Base-by-base conservation (phyloP, 2,888 invertebrate species). In the Ecliptopera silaceata region DNA sequence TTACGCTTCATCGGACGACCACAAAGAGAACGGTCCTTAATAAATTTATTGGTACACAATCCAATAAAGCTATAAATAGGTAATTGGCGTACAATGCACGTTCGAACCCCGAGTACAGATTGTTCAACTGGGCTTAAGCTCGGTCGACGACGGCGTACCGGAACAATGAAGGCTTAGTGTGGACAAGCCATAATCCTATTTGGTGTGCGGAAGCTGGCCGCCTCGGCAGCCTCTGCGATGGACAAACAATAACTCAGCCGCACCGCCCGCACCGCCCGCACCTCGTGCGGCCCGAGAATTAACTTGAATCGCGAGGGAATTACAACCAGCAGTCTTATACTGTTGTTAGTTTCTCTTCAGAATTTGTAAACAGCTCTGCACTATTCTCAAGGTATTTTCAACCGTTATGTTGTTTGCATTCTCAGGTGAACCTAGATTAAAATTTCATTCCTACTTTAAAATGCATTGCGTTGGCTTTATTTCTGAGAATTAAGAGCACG, bases 151-250 rank as follows among this genome's bases (percentile, higher is more conserved):
- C 64, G 73, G 67, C 65, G 70, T 65, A 65, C 64, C 66, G 67
- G 71, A 74, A 79, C 79, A 75, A 79, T 75, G 74, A 68, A 72
- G 72, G 70, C 69, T 64, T 65, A 64, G 64, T 72, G 72, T 74
- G 74, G 75, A 75, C 79, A 72, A 70, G 69, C 72, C 72, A 59
- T 81, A 81, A 82, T 82, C 81, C 80, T 75, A 77, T 76, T 80
- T 71, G 73, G 73, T 71, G 72, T 66, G 65, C 68, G 62, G 67
- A 56, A 56, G 61, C 52, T 45, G 50, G 59, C 22, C 29, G 56
- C 49, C 58, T 47, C 56, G 50, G 39, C 59, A 49, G 49, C 63
- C 59, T 60, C 58, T 20, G 45, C 57, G 66, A 69, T 67, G 68
- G 69, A 69, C 74, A 74, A 75, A 77, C 76, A 80, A 80, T 80